phyloP scores from a whole-genome alignment of 2,888 invertebrate genomes.

The Philereme transversata region DNA sequence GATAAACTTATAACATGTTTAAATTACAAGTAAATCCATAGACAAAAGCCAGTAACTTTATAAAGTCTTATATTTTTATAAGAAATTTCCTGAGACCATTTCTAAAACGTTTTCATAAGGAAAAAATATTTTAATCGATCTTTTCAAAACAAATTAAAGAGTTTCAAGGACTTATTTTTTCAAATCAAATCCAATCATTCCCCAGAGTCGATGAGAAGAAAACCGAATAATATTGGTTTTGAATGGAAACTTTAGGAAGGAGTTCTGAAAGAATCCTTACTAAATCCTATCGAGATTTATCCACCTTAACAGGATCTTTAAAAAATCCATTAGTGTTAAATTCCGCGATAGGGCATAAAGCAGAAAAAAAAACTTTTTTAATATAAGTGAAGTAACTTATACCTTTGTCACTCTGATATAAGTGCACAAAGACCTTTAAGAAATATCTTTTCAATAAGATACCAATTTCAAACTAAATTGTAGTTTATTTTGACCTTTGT shows the following conservation, averaged over 20 bases:
- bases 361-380: too few species aligned
- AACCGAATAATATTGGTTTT: conserved; percentile 51
- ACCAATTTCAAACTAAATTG: background rate
- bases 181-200: conserved; percentile 48
- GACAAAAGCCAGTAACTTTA: background rate
- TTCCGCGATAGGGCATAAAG: too few species aligned
- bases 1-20: too few species aligned
- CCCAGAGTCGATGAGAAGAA: conserved; percentile 49
- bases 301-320: too few species aligned
- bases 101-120: background rate
- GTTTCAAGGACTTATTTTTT: conserved; percentile 46
- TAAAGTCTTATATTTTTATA: background rate
- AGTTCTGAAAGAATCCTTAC: conserved; percentile 27
- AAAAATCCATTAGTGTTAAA: too few species aligned
- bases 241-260: conserved; percentile 44
- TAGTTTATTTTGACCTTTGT: background rate
- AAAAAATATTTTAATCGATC: conserved; percentile 24
- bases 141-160: conserved; percentile 32
- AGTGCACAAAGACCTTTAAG: background rate
- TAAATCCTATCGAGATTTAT: conserved; percentile 1
- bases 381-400: too few species aligned
- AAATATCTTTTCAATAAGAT: background rate
- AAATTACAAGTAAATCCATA: too few species aligned
- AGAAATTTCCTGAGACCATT: background rate
- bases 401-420: too few species aligned